Base-by-base conservation (phyloP, 2,888 invertebrate species). In the Dasysyrphus tricinctus region DNA sequence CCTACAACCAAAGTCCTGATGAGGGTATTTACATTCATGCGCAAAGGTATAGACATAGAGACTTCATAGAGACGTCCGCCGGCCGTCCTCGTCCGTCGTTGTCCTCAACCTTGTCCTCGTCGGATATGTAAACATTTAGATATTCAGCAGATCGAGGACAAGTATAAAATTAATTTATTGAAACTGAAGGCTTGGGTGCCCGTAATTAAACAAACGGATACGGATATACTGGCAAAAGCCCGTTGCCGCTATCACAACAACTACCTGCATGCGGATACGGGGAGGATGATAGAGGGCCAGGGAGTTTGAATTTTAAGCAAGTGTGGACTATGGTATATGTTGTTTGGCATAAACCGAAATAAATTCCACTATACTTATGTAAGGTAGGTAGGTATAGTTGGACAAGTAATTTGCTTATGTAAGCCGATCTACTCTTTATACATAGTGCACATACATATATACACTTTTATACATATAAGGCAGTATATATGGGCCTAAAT, bases 21-120 rank as follows among this genome's bases (percentile, higher is more conserved):
- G 86, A 86, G 86, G 86, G 86, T 86, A 86, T 86, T 86, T 82
- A 86, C 86, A 86, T 86, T 86, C 86, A 86, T 86, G 86, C 86
- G 86, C 86, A 86, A 86, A 86, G 86, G 86, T 86, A 78, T 86
- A 78, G 72, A 75, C 82, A 78, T 86, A 78, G 72, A 75, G 49
- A 24, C 49, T 47, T 75, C 78, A 82, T 78, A 86, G 86, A 82
- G 82, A 86, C 82, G 86, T 84, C 83, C 47, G 29, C 44, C 44
- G 65, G 29, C 44, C 44, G 65, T 19, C 16, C 9, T 9, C 61
- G 8, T 9, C 44, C 44, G 4, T n/a, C 29, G 16, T 39, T 39
- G 2, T 59, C 39, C 59, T 37, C 12, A 39, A 24, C 29, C 19
- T 61, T 5, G 24, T 44, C 16, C 44, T 47, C 47, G 65, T 44